A percentile compares a stretch with the other conserved stretches of the same genome.
These are phyloP conservation scores for Passer montanus DNA, from an alignment of 2,113 vertebrate species.

Conservation along the genomic window DNA sequence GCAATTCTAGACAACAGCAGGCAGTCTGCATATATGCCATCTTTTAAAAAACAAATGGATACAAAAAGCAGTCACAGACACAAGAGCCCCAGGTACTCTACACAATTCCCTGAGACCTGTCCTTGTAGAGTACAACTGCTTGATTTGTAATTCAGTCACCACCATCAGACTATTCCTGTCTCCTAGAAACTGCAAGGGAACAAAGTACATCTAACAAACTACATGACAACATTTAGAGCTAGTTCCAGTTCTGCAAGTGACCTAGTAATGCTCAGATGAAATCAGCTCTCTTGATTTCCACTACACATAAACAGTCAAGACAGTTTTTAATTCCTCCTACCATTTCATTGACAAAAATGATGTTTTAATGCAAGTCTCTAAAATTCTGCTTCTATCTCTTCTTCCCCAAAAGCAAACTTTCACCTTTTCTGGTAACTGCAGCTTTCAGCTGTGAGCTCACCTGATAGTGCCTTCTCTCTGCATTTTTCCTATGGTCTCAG, in stretches of 20 bases:
- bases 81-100: neutral
- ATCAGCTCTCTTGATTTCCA: neutral
- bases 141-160: neutral
- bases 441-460: neutral
- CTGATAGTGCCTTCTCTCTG: neutral
- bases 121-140: neutral
- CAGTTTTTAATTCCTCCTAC: neutral
- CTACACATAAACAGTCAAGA: neutral
- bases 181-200: neutral
- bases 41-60: neutral
- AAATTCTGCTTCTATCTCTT: neutral
- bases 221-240: neutral
- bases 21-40: neutral
- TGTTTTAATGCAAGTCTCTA: neutral
- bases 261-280: neutral
- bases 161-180: neutral
- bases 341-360: neutral
- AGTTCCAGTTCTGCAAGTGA: neutral
- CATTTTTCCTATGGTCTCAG: neutral
- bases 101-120: neutral
- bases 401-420: neutral
- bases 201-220: neutral
- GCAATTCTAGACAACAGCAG: neutral
- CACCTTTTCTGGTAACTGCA: neutral
- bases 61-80: neutral